Conservation (phyloP, 2,888 invertebrate genomes). For the Neoitamus cyanurus region DNA sequence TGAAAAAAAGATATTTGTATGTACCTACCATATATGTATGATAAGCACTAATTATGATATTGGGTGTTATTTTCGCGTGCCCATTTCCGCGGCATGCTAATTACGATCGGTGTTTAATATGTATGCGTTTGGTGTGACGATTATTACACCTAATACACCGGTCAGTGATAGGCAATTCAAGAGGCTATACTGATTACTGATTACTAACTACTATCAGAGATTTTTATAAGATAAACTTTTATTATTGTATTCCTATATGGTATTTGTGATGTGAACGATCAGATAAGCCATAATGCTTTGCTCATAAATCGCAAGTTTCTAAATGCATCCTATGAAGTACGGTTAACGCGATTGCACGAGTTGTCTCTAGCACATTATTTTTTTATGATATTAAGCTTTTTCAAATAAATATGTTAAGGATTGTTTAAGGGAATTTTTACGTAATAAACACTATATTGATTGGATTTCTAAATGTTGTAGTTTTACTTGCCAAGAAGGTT, state of each 20-base stretch:
- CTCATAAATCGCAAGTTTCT: constrained; percentile 10
- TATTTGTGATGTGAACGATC: background rate
- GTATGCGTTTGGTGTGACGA: background rate
- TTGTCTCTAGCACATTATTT: constrained; percentile 1
- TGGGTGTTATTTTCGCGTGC: background rate
- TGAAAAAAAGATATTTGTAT: background rate
- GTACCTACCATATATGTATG: no score
- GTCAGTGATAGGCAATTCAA: background rate
- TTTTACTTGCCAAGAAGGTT: background rate
- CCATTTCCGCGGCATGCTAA: background rate
- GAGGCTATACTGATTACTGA: background rate
- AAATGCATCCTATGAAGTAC: background rate
- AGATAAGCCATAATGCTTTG: background rate
- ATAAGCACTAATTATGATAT: background rate
- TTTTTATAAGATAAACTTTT: background rate
- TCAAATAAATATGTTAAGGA: background rate
- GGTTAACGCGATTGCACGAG: background rate
- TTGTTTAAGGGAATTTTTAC: background rate
- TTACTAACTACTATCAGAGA: background rate
- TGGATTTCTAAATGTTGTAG: background rate
- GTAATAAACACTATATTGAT: background rate
- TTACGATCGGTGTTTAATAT: background rate
- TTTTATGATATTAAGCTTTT: background rate
- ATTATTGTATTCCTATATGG: background rate
- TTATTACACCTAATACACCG: background rate